Evolutionary conservation across 2,113 vertebrate species (phyloP), one percentile per base, ranked within the genome.

Genomic region (Anoura caudifer): DNA sequence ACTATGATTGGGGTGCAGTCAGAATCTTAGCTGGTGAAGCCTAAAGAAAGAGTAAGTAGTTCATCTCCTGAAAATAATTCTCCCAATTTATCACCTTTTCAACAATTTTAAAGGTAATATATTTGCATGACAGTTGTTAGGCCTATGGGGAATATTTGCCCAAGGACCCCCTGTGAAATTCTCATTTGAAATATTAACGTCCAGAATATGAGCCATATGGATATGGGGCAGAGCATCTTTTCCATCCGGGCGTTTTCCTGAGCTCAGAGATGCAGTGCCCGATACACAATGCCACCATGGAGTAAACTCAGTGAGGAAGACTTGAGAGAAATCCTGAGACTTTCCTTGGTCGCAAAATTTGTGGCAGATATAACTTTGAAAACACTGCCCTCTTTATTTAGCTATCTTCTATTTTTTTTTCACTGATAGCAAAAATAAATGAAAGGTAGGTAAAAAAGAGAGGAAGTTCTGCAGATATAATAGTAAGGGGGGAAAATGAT

Each of bases 41-140:
- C 10, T 10, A 93, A 56, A 43, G 17, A 84, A n/a, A n/a, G n/a
- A n/a, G n/a, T n/a, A n/a, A n/a, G 26, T 45, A 8, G 24, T 61
- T 95, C 41, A 91, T 47, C 2, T 4, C n/a, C 36, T 63, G 54
- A 70, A 24, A 72, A 61, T 84, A 80, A 20, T 36, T 91, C 41
- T 91, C n/a, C 52, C 59, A 72, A 81, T 82, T 72, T 90, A 81
- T 94, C 45, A 90, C 59, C 41, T 83, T 95, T 95, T 97, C 81
- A 94, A 80, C 65, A 92, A 43, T 59, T 61, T 85, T 67, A 61
- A 81, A 94, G 56, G 76, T 69, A 92, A 67, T 76, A 91, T 36
- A 76, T 59, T 94, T 54, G 56, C 59, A 70, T 54, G 52, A 65
- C 10, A 59, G 65, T 83, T 85, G 31, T 84, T 52, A 67, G 50